A percentile compares a stretch with the other conserved stretches of the same genome.
These are phyloP conservation scores for Metalampra italica DNA, from an alignment of 2,888 invertebrate species.

Conservation along the genomic window DNA sequence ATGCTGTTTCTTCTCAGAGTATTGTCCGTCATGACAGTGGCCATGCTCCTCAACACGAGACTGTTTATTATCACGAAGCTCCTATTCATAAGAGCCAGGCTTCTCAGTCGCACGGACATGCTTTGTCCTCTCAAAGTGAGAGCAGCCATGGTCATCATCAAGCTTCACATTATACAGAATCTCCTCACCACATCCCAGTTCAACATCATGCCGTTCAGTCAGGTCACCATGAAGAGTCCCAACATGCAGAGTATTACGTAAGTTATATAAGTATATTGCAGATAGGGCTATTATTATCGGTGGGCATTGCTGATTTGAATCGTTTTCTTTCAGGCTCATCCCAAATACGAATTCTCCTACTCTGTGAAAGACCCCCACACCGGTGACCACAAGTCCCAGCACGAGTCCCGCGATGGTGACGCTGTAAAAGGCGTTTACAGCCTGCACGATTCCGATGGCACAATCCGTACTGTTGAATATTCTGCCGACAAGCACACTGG, in stretches of 20 bases:
- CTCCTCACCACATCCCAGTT: neutral
- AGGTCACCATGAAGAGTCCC: conserved; percentile 1
- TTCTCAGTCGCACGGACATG: neutral
- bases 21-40: conserved; percentile 26
- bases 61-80: neutral
- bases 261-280: no score
- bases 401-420: conserved; percentile 76
- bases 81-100: neutral
- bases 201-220: neutral
- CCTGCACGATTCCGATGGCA: conserved; percentile 76
- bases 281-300: neutral
- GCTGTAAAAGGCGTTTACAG: conserved; percentile 76
- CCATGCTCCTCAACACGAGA: neutral
- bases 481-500: conserved; percentile 70
- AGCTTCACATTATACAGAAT: neutral
- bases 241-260: conserved; percentile 37
- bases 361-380: conserved; percentile 74
- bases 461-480: conserved; percentile 75
- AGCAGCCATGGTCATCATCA: neutral
- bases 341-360: conserved; percentile 75
- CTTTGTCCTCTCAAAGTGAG: neutral
- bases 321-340: conserved; percentile 50
- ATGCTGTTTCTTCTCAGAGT: conserved; percentile 39
- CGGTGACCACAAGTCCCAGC: conserved; percentile 75
- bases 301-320: neutral